Conservation (phyloP, 2,888 invertebrate genomes). For the Drosophila pegasa region DNA sequence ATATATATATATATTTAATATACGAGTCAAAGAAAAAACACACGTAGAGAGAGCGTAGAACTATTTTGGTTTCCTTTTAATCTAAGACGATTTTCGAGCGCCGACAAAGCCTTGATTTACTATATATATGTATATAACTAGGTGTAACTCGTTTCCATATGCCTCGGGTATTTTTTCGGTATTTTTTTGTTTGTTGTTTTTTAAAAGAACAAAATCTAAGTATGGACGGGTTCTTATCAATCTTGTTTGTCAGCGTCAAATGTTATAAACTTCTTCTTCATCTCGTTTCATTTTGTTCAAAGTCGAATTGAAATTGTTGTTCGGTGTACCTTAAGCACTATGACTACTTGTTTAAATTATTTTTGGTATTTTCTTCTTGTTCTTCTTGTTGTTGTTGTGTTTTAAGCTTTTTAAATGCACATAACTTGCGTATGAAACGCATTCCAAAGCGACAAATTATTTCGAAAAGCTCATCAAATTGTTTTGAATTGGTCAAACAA, state of each 20-base stretch:
- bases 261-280: slow-evolving; percentile 30
- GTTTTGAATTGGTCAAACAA: slow-evolving; percentile 58
- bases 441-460: slow-evolving; percentile 78
- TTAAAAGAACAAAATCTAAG: slow-evolving; percentile 73
- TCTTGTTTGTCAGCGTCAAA: slow-evolving; percentile 76
- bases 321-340: slow-evolving; percentile 37
- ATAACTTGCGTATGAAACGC: slow-evolving; percentile 77
- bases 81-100: slow-evolving; percentile 34
- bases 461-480: slow-evolving; percentile 78
- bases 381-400: slow-evolving; percentile 28
- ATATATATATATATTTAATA: not conserved
- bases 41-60: slow-evolving; percentile 56
- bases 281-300: slow-evolving; percentile 37
- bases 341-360: slow-evolving; percentile 43
- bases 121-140: slow-evolving; percentile 11
- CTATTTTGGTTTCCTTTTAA: slow-evolving; percentile 13
- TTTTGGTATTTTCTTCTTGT: slow-evolving; percentile 30
- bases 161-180: slow-evolving; percentile 16
- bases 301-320: slow-evolving; percentile 19
- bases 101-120: slow-evolving; percentile 23
- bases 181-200: slow-evolving; percentile 20
- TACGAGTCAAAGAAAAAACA: slow-evolving; percentile 50
- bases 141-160: slow-evolving; percentile 22
- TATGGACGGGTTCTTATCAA: slow-evolving; percentile 83
- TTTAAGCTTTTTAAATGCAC: slow-evolving; percentile 65